Evolutionary conservation across 1,140 invertebrate genomes (phyloP).

Genomic region (Drosophila orena): DNA sequence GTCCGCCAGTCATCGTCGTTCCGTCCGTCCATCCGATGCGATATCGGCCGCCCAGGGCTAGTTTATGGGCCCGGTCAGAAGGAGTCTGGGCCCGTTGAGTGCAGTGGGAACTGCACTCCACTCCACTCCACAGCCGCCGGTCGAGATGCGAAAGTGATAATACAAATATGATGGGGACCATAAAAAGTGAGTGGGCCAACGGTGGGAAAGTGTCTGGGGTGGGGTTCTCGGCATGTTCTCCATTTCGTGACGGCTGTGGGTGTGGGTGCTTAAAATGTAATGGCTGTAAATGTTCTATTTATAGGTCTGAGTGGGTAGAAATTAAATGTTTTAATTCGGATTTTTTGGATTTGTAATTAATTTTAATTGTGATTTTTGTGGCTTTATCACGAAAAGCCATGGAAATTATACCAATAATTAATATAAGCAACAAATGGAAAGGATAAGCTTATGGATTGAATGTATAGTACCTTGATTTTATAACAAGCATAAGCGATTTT

Average conservation of each 20-base stretch:
- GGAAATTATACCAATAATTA: too few species aligned
- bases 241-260: constrained; percentile 37
- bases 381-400: too few species aligned
- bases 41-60: constrained; percentile 43
- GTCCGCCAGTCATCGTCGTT: neutral
- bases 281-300: constrained; percentile 30
- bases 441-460: too few species aligned
- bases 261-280: constrained; percentile 15
- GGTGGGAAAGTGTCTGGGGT: constrained; percentile 42
- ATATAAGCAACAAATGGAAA: too few species aligned
- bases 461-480: too few species aligned
- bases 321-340: neutral
- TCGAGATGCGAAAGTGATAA: constrained; percentile 46
- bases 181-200: constrained; percentile 52
- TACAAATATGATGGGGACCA: constrained; percentile 51
- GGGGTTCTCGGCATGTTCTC: constrained; percentile 17
- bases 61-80: constrained; percentile 43
- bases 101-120: constrained; percentile 29
- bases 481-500: too few species aligned
- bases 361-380: too few species aligned
- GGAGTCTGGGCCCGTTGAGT: constrained; percentile 31
- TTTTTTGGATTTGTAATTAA: too few species aligned
- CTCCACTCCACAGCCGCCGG: constrained; percentile 32
- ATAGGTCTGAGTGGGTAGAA: neutral
- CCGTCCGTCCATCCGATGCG: constrained; percentile 10